phyloP scores from a whole-genome alignment of 2,113 vertebrate species.

The Neolamprologus hecqui region DNA sequence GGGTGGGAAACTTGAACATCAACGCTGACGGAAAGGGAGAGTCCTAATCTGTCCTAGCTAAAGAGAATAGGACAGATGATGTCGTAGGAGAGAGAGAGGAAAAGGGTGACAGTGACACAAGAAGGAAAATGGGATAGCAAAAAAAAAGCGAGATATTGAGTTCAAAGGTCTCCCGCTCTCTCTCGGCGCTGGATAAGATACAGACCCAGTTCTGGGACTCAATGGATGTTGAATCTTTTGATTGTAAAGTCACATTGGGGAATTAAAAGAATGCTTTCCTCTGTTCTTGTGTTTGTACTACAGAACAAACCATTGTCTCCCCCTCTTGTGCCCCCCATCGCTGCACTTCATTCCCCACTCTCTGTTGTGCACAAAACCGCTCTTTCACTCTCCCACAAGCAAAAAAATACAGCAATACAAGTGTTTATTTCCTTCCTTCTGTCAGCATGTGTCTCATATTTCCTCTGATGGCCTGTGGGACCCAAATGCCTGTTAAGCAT shows the following conservation, averaged over 20 bases:
- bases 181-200: not conserved
- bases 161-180: slow-evolving; percentile 14
- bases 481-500: not conserved
- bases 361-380: not conserved
- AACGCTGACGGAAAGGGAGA: not conserved
- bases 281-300: not conserved
- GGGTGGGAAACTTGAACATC: not conserved
- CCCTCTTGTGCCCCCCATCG: not conserved
- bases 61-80: not conserved
- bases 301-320: slow-evolving; percentile 25
- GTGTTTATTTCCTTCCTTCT: not conserved
- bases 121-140: not conserved
- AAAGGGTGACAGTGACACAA: not conserved
- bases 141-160: not conserved
- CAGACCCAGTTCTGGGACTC: slow-evolving; percentile 23
- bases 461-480: slow-evolving; percentile 9
- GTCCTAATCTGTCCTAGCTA: not conserved
- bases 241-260: slow-evolving; percentile 40
- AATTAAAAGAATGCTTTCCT: slow-evolving; percentile 19
- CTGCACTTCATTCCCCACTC: slow-evolving; percentile 12
- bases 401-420: not conserved
- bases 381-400: not conserved
- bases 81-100: not conserved
- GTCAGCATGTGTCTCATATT: not conserved
- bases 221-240: not conserved